Evolutionary conservation across 2,797 vertebrate species (phyloP).

Genomic region (Gephyroberyx darwinii): DNA sequence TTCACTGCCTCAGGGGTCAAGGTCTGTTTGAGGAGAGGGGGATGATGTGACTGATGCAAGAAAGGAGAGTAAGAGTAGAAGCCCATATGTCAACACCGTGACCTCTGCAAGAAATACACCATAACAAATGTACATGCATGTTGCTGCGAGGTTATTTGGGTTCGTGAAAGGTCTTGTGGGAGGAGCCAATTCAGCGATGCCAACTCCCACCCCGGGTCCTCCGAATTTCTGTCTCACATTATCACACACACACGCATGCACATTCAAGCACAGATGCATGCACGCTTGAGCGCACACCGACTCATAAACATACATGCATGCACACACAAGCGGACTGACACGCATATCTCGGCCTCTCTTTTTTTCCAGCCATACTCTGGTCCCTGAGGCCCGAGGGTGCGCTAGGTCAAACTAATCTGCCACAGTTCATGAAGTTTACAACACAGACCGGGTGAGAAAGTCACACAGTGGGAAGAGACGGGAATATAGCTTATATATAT

Average conservation of each 20-base stretch:
- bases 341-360: constrained; percentile 24
- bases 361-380: constrained; percentile 15
- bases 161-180: constrained; percentile 33
- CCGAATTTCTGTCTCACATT: constrained; percentile 10
- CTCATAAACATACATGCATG: constrained; percentile 27
- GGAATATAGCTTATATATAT: background rate
- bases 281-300: background rate
- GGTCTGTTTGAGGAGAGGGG: constrained; percentile 17
- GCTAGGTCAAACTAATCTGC: constrained; percentile 69
- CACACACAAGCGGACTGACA: constrained; percentile 40
- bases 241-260: constrained; percentile 20
- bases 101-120: constrained; percentile 33
- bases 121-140: constrained; percentile 15
- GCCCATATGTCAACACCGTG: constrained; percentile 24
- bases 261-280: constrained; percentile 13
- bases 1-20: constrained; percentile 5
- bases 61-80: constrained; percentile 16
- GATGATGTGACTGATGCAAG: background rate
- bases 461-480: constrained; percentile 10
- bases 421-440: constrained; percentile 42
- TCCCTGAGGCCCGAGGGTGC: constrained; percentile 51
- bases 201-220: constrained; percentile 24
- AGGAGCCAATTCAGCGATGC: constrained; percentile 20
- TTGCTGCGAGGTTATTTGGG: constrained; percentile 33
- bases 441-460: background rate